phyloP scores from a whole-genome alignment of 2,797 vertebrate species.

The Alauda arvensis region DNA sequence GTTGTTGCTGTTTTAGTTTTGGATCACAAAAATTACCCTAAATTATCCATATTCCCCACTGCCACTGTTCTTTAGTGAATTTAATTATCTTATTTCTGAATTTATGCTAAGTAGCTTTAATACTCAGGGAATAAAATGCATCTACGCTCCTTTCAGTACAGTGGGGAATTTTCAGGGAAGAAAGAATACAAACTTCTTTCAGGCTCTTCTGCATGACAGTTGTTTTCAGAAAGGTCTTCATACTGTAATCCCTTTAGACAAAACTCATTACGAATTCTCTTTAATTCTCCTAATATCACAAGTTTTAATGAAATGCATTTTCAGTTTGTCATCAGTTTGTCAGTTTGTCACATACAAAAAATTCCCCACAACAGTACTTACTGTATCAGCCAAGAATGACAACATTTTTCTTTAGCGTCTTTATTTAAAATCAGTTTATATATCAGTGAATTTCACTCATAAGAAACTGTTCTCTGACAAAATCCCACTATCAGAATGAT shows the following conservation, averaged over 20 bases:
- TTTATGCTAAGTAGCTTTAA: not conserved
- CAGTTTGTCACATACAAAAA: not conserved
- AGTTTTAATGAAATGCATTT: not conserved
- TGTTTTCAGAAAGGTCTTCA: not conserved
- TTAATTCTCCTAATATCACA: not conserved
- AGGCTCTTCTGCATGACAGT: not conserved
- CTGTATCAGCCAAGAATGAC: not conserved
- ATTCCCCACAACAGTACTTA: not conserved
- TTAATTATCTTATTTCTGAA: not conserved
- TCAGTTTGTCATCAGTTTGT: not conserved
- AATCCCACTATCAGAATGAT: slow-evolving; percentile 1
- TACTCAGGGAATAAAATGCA: not conserved
- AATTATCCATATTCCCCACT: not conserved
- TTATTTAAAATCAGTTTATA: slow-evolving; percentile 45
- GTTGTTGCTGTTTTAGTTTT: not conserved
- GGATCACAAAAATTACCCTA: not conserved
- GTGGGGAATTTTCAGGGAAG: not conserved
- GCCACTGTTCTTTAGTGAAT: not conserved
- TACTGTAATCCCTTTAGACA: not conserved
- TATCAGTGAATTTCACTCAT: slow-evolving; percentile 8
- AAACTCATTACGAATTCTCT: not conserved
- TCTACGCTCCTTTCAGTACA: not conserved
- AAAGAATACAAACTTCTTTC: not conserved
- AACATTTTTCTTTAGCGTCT: slow-evolving; percentile 18
- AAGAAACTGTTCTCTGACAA: slow-evolving; percentile 35